Base-by-base conservation (phyloP, 2,797 vertebrate genomes). In the Ctenochaetus hawaiiensis region DNA sequence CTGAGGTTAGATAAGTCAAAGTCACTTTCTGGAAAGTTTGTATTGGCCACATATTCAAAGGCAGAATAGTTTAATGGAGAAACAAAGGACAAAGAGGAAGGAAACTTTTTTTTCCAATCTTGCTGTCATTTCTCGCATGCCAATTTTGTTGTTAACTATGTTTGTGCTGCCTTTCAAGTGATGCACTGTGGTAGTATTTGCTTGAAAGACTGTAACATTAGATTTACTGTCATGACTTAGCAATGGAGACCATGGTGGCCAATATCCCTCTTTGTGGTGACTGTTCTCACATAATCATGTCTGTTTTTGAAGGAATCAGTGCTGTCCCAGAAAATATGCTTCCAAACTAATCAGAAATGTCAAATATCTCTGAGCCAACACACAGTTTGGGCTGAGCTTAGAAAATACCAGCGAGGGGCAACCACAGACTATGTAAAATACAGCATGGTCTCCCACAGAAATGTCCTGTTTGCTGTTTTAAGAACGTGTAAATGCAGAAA, bases 401-500 rank as follows among this genome's bases (percentile, higher is more conserved):
- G 84, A 90, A 88, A 90, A 87, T 84, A 93, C 82, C 88, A 87
- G 74, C 77, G 64, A 89, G 89, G 89, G 87, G 82, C 84, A 86
- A 93, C 93, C 91, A 87, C 88, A 92, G 85, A 81, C 85, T 91
- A 91, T 91, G 90, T 75, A 91, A 93, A 94, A 87, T 93, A 89
- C 90, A 91, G 87, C 85, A 86, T 91, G 91, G 92, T 89, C 84
- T 92, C 89, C 93, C 93, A 90, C 93, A 94, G 92, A 87, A 91
- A 93, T 93, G 89, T 90, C 85, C 87, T 83, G 81, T 91, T 91
- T 94, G 89, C 93, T 84, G 81, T 93, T 93, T 93, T 91, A 70
- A 92, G 92, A 91, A 92, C 86, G 93, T 92, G 90, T 91, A 92
- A 91, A 92, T 93, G 90, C 85, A 91, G 91, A 93, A 92, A 91